Evolutionary conservation across 1,140 invertebrate genomes (phyloP).

Genomic region (Pseudoatta argentina): DNA sequence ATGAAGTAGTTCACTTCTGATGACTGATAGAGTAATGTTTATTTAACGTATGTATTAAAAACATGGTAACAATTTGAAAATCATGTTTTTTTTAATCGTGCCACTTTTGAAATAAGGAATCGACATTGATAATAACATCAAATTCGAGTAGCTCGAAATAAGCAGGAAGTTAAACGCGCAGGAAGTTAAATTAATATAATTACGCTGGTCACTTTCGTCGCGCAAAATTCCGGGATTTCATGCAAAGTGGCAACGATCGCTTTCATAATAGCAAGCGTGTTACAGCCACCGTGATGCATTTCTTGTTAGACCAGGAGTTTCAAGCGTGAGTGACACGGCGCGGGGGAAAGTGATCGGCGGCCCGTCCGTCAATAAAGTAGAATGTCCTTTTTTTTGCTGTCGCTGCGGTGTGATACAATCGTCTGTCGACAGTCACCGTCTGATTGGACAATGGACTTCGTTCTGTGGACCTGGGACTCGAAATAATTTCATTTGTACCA

Average conservation of each 20-base stretch:
- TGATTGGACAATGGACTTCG: slow-evolving; percentile 63
- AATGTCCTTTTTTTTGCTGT: slow-evolving; percentile 32
- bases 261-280: slow-evolving; percentile 51
- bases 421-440: slow-evolving; percentile 38
- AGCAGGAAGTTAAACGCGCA: slow-evolving; percentile 20
- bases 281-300: slow-evolving; percentile 52
- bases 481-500: slow-evolving; percentile 56
- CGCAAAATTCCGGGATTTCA: slow-evolving; percentile 34
- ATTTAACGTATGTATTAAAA: no score
- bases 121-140: neutral
- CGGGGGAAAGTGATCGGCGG: slow-evolving; percentile 42
- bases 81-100: no score
- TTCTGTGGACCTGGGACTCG: neutral
- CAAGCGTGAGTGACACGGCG: slow-evolving; percentile 29
- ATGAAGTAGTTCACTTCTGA: no score
- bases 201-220: slow-evolving; percentile 19
- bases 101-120: no score
- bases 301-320: slow-evolving; percentile 44
- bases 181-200: no score
- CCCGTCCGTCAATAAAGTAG: slow-evolving; percentile 48
- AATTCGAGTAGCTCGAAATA: slow-evolving; percentile 6
- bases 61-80: no score
- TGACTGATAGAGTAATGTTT: no score
- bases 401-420: slow-evolving; percentile 60
- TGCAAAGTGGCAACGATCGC: slow-evolving; percentile 33